Conservation (phyloP, 2,113 vertebrate species). For the Ramphastos sulfuratus region DNA sequence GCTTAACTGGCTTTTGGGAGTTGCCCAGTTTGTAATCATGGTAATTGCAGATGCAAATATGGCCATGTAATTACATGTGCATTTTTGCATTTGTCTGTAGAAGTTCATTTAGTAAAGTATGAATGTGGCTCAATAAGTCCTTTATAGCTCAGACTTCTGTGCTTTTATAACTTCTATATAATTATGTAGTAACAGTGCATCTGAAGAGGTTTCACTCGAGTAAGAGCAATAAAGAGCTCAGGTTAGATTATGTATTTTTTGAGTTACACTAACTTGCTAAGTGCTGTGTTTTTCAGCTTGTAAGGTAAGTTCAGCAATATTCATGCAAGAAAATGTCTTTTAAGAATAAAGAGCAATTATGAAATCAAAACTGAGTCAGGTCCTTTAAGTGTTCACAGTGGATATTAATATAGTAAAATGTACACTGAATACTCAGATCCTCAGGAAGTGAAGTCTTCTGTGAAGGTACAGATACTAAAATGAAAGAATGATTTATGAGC, state of each 20-base stretch:
- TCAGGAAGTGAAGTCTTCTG: not conserved
- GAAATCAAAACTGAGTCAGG: not conserved
- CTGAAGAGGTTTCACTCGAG: slow-evolving; percentile 12
- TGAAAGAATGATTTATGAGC: not conserved
- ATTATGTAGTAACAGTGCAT: not conserved
- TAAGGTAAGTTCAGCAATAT: not conserved
- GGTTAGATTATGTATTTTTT: not conserved
- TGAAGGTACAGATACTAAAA: not conserved
- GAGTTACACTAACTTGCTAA: not conserved
- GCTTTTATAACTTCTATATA: slow-evolving; percentile 21
- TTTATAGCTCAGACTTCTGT: slow-evolving; percentile 11
- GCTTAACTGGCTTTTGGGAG: slow-evolving; percentile 37
- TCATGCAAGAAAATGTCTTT: not conserved
- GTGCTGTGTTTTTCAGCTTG: not conserved
- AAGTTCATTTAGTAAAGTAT: slow-evolving; percentile 15
- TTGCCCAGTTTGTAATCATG: slow-evolving; percentile 50
- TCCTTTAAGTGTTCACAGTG: not conserved
- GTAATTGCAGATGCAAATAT: slow-evolving; percentile 47
- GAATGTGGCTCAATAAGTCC: not conserved
- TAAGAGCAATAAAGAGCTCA: not conserved
- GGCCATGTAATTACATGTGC: slow-evolving; percentile 24
- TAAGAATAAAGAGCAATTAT: not conserved
- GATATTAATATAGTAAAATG: not conserved
- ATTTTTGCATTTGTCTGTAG: slow-evolving; percentile 51
- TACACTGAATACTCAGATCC: not conserved